Evolutionary conservation across 2,797 vertebrate genomes (phyloP).

Genomic region (Crenuchus spilurus): DNA sequence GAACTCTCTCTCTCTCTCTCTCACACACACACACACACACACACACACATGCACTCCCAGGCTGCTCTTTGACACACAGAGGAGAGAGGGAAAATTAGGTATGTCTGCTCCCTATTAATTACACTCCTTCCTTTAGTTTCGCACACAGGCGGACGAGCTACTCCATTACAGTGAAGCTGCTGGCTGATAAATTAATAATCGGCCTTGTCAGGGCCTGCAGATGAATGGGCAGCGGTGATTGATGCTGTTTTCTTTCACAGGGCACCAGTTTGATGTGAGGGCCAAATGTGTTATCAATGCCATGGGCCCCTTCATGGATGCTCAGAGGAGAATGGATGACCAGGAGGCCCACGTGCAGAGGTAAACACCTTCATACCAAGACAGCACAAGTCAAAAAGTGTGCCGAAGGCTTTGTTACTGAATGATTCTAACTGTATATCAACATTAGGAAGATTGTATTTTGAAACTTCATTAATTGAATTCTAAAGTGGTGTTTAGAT

Average conservation of each 20-base stretch:
- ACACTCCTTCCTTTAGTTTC: constrained; percentile 82
- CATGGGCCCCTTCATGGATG: constrained; percentile 92
- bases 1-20: too few relatives aligned
- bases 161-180: constrained; percentile 81
- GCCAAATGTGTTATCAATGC: constrained; percentile 98
- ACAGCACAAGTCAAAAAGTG: constrained; percentile 82
- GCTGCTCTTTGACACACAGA: constrained; percentile 79
- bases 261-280: constrained; percentile 91
- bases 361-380: constrained; percentile 91
- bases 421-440: not conserved
- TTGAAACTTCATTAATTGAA: too few relatives aligned
- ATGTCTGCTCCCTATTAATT: constrained; percentile 88
- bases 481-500: too few relatives aligned
- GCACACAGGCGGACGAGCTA: constrained; percentile 77
- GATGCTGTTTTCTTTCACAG: constrained; percentile 93
- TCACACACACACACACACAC: not conserved
- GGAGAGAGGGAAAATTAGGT: constrained; percentile 83
- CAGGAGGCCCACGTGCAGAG: constrained; percentile 82
- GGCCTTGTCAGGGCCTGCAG: constrained; percentile 79
- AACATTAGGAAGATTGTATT: too few relatives aligned
- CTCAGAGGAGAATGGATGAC: constrained; percentile 91
- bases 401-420: not conserved
- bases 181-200: constrained; percentile 88
- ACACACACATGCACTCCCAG: constrained; percentile 59
- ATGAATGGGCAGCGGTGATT: constrained; percentile 84